Conservation (phyloP, 2,113 vertebrate genomes). For the mouse (Mus musculus) region GRCm39 chr7:99571501-99572000, state of each 20-base stretch:
- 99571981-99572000: not conserved
- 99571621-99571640: conserved; percentile 62
- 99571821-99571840: conserved; percentile 50
- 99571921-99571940: conserved; percentile 43
- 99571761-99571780: not conserved
- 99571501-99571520: conserved; percentile 51
- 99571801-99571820: conserved; percentile 20
- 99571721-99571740: not conserved
- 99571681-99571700: not conserved
- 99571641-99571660: conserved; percentile 55
- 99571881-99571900: not conserved
- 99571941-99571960: conserved; percentile 21
- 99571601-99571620: conserved; percentile 51
- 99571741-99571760: not conserved
- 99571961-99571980: conserved; percentile 30
- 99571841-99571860: not conserved
- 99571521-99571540: conserved; percentile 74
- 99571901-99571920: conserved; percentile 49
- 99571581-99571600: conserved; percentile 31
- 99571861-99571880: not conserved
- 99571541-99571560: conserved; percentile 60
- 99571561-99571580: conserved; percentile 35
- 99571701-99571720: conserved; percentile 25
- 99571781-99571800: conserved; percentile 9
- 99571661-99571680: conserved; percentile 17